These are phyloP conservation scores for Lepus americanus DNA, from an alignment of 2,113 vertebrate species.

Conservation along the genomic window DNA sequence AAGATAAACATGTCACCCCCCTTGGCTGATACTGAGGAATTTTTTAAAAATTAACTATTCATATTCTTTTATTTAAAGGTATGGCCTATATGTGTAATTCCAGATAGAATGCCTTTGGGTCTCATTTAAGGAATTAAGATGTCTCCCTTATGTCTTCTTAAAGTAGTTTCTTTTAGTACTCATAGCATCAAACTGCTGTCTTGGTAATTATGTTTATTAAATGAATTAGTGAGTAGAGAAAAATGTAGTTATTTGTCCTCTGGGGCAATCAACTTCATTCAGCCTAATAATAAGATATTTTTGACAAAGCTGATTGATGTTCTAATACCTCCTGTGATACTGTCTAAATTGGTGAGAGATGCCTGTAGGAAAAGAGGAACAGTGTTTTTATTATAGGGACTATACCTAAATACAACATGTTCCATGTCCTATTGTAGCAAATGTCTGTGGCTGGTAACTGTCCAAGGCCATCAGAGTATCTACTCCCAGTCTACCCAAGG, in stretches of 20 bases:
- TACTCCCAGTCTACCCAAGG: conserved; percentile 12
- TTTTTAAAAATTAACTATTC: not conserved
- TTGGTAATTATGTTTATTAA: conserved; percentile 72
- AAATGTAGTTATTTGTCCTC: not conserved
- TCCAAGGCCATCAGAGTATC: conserved; percentile 53
- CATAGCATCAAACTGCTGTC: conserved; percentile 3
- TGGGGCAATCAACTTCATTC: conserved; percentile 13
- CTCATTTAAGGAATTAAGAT: conserved; percentile 41
- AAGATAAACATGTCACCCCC: conserved; percentile 42
- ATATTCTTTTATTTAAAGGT: conserved; percentile 67
- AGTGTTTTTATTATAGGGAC: not conserved
- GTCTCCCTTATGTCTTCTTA: conserved; percentile 49
- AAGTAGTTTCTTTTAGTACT: conserved; percentile 58
- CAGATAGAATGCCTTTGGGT: conserved; percentile 29
- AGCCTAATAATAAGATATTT: conserved; percentile 14
- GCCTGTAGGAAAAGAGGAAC: not conserved
- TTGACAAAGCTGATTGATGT: not conserved
- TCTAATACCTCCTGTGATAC: not conserved
- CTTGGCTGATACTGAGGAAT: not conserved
- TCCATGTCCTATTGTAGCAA: conserved; percentile 52
- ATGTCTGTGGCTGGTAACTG: conserved; percentile 62
- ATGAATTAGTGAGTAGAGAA: conserved; percentile 63
- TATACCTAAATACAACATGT: conserved; percentile 46
- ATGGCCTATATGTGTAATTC: conserved; percentile 20
- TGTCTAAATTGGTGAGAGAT: not conserved